Evolutionary conservation across 1,140 invertebrate species (phyloP).

Genomic region (Bombus pyrosoma): DNA sequence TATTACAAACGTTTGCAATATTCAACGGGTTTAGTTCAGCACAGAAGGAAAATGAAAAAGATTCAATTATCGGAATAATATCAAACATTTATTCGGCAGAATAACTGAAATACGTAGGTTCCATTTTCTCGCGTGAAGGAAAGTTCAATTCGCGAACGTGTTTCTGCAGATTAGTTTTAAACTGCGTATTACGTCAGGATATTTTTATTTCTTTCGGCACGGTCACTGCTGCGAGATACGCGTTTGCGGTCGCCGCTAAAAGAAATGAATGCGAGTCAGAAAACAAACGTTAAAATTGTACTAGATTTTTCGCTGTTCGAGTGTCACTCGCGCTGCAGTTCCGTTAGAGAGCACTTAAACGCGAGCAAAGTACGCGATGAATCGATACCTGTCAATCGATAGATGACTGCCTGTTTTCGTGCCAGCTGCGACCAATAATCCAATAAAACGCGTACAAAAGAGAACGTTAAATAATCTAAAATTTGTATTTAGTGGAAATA

Average conservation of each 20-base stretch:
- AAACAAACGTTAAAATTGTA: conserved; percentile 19
- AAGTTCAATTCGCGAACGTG: background rate
- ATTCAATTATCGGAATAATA: no score
- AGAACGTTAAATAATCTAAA: background rate
- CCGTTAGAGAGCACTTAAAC: background rate
- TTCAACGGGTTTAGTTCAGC: no score
- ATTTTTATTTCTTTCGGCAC: background rate
- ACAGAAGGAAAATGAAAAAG: no score
- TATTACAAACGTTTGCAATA: no score
- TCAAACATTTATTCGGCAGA: background rate
- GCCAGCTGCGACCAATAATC: background rate
- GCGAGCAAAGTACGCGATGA: background rate
- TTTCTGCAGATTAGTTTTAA: conserved; percentile 13
- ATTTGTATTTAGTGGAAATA: background rate
- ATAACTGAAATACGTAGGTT: no score
- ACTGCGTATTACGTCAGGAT: background rate
- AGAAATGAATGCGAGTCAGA: background rate
- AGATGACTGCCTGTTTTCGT: background rate
- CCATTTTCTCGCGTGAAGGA: background rate
- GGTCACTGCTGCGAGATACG: no score
- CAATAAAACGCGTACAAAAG: background rate
- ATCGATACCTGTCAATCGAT: conserved; percentile 25
- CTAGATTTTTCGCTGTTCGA: conserved; percentile 20
- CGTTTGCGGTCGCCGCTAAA: background rate
- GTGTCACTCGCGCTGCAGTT: background rate